Evolutionary conservation across 2,113 vertebrate species (phyloP), one percentile per base, ranked within the genome.

Genomic region (Chloebia gouldiae): DNA sequence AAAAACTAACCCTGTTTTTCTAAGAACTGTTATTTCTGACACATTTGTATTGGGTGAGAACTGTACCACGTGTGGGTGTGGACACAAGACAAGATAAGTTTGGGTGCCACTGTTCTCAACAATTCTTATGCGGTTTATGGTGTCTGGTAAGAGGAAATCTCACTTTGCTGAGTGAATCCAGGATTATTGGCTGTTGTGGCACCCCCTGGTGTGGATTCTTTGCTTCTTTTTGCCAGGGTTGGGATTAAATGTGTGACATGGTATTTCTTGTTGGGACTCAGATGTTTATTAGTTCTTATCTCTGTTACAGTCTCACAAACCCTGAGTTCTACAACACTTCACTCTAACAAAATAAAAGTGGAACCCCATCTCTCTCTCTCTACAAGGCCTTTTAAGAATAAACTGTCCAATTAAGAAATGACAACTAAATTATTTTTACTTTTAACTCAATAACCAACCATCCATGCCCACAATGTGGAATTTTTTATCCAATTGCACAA

Each of bases 31-130:
- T 83, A 7, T 56, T 89, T 86, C 64, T 70, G 45, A 49, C 31
- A 57, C 3, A 5, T 61, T 81, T 73, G 11, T 77, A 12, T 56
- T 69, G 21, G 3, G 30, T 72, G 68, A 68, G 68, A 65, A 51
- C 25, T 49, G 63, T 31, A 51, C 12, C 6, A 49, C n/a, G n/a
- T n/a, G n/a, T n/a, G n/a, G n/a, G n/a, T n/a, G n/a, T n/a, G n/a
- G n/a, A n/a, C n/a, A n/a, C n/a, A n/a, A n/a, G n/a, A n/a, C n/a
- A 86, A 68, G 25, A 69, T 33, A 76, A 45, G 9, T 40, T 21
- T 22, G 51, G 37, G 33, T 82, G 18, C 59, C 22, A 24, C 3
- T 0, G 1, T 81, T 19, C 24, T n/a, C 0, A 2, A n/a, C 42
- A 44, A 25, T 72, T 19, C 35, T 72, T 30, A 56, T 0, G 5